Evolutionary conservation across 2,113 vertebrate species (phyloP), one percentile per base, ranked within the genome.

Genomic region (Silurus meridionalis): DNA sequence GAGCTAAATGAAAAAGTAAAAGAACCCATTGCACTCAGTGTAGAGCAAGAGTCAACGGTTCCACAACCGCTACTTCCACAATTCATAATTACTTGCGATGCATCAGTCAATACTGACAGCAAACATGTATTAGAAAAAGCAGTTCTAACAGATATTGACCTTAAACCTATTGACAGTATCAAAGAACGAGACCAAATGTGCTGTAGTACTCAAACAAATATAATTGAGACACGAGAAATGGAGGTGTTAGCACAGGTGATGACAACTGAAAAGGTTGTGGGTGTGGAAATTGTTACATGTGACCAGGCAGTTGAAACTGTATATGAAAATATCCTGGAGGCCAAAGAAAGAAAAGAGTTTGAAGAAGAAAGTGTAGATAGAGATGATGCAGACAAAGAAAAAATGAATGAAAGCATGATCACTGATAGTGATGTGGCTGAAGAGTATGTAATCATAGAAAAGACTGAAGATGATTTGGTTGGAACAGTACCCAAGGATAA

Each of bases 1-100:
- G 93, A 97, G 85, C 89, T 98, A 53, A 94, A 93, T 89, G 94
- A 94, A 9, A 93, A 92, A 87, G 74, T 93, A 50, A 91, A 84
- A 5, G 86, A 67, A 55, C 63, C 80, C 48, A 64, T 64, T 37
- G 64, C n/a, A 37, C 48, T 50, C 61, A 77, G 23, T 25, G 61
- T 52, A 37, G 48, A 88, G 58, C 81, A 82, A 77, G 74, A 75
- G n/a, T 14, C 58, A 46, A 37, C 80, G 50, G 84, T 28, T 84
- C 69, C 74, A 23, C 9, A 9, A 21, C 81, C 71, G 85, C n/a
- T 19, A 15, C 21, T 87, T 46, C 23, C 89, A 61, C 61, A 85
- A 79, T 71, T 15, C 48, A 37, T 83, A 67, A 86, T 28, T 74
- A 87, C 64, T 86, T 89, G 74, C 0, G 95, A 97, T 0, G 93